A percentile compares a stretch with the other conserved stretches of the same genome.
These are phyloP conservation scores for Metopia argyrocephala DNA, from an alignment of 2,888 invertebrate species.

Conservation along the genomic window DNA sequence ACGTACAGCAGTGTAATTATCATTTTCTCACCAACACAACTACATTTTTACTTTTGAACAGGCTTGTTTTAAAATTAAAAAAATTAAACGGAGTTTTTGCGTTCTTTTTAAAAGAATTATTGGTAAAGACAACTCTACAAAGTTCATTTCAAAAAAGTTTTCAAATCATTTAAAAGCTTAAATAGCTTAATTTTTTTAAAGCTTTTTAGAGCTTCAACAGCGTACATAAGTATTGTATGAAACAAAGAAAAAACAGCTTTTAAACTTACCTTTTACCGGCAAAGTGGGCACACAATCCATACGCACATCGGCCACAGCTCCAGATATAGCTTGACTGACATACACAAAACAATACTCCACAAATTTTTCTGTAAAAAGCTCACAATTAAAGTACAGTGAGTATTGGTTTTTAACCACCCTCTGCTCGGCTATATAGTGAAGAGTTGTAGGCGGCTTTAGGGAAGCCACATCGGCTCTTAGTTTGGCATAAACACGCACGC, in stretches of 20 bases:
- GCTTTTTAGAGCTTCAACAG: neutral
- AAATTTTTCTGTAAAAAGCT: constrained; percentile 89
- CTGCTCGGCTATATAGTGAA: constrained; percentile 84
- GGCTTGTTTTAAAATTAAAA: no score
- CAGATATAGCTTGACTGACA: constrained; percentile 90
- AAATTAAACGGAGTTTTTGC: no score
- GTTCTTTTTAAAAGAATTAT: no score
- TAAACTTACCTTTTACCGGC: constrained; percentile 85
- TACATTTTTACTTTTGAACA: no score
- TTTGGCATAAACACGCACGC: constrained; percentile 89
- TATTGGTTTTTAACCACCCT: constrained; percentile 85
- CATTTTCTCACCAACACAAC: no score
- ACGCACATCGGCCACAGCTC: constrained; percentile 90
- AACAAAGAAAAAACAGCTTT: neutral
- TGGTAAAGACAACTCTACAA: no score
- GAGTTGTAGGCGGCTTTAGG: constrained; percentile 82
- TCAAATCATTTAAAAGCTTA: neutral
- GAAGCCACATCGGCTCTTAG: constrained; percentile 85
- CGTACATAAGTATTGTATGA: no score
- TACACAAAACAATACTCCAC: constrained; percentile 94
- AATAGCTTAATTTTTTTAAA: no score
- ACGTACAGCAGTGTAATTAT: no score
- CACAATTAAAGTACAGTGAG: constrained; percentile 88
- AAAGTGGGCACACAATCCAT: constrained; percentile 91
- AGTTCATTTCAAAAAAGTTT: no score